A percentile compares a stretch with the other conserved stretches of the same genome.
Evolutionary conservation across 2,888 invertebrate genomes (phyloP).

Genomic region (Esperia sulphurella): DNA sequence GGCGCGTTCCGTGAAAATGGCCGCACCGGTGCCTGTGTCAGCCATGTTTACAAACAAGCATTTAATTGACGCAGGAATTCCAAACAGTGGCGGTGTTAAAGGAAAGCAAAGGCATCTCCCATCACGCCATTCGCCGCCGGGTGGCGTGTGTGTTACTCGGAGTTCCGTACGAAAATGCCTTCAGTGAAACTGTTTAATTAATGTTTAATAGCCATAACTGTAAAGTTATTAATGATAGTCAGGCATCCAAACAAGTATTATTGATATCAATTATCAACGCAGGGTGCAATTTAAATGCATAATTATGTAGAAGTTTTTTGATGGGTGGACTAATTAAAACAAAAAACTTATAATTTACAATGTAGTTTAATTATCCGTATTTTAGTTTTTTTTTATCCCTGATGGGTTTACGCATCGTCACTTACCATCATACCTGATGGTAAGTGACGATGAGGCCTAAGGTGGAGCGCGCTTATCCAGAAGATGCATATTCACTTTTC

Average conservation of each 20-base stretch:
- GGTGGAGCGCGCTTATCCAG: too few relatives aligned
- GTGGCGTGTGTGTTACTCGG: slow-evolving; percentile 21
- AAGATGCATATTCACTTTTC: too few relatives aligned
- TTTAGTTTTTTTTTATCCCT: too few relatives aligned
- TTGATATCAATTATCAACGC: background rate
- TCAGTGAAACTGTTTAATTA: slow-evolving; percentile 13
- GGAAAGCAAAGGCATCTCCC: slow-evolving; percentile 48
- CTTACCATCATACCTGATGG: too few relatives aligned
- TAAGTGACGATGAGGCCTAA: too few relatives aligned
- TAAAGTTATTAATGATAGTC: background rate
- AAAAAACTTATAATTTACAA: too few relatives aligned
- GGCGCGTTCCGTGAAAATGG: slow-evolving; percentile 56
- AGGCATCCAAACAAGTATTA: background rate
- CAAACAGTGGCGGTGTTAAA: slow-evolving; percentile 55
- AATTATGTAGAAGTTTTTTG: too few relatives aligned
- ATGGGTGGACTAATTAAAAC: too few relatives aligned
- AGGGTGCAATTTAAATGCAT: too few relatives aligned
- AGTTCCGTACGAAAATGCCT: slow-evolving; percentile 25
- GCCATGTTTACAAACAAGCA: slow-evolving; percentile 64
- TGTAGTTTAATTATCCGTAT: too few relatives aligned
- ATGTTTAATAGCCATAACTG: background rate
- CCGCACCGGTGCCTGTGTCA: slow-evolving; percentile 45
- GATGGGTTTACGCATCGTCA: too few relatives aligned
- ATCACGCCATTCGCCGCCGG: slow-evolving; percentile 26
- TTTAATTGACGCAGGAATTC: slow-evolving; percentile 69